A percentile compares a stretch with the other conserved stretches of the same genome.
Evolutionary conservation across 2,113 vertebrate genomes (phyloP).

Genomic region (Arenaria interpres): DNA sequence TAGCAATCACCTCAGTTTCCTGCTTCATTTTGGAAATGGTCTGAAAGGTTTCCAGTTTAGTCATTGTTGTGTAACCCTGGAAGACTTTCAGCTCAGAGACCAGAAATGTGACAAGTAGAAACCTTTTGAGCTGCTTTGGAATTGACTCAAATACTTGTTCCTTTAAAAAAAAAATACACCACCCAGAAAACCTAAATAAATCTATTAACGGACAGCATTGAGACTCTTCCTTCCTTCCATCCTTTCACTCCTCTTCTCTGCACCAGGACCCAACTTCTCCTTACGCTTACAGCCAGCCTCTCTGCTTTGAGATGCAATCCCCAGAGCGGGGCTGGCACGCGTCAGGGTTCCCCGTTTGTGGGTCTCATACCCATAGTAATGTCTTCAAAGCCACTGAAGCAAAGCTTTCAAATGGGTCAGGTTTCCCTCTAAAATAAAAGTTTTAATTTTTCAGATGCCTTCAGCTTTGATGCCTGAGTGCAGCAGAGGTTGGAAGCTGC

Average conservation of each 20-base stretch:
- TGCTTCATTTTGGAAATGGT: neutral
- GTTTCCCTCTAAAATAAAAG: neutral
- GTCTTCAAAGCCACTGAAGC: neutral
- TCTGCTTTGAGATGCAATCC: neutral
- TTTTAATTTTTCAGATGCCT: neutral
- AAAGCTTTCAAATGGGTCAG: neutral
- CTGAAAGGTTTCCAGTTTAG: conserved; percentile 45
- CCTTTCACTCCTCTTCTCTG: neutral
- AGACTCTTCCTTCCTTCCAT: neutral
- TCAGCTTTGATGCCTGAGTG: neutral
- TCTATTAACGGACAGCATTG: neutral
- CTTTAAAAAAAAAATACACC: neutral
- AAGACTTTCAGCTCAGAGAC: conserved; percentile 29
- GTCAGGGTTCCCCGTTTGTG: neutral
- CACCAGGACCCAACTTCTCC: neutral
- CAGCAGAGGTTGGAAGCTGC: neutral
- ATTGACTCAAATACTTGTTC: neutral
- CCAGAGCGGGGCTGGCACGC: no score
- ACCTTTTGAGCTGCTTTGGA: conserved; percentile 12
- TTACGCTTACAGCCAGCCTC: neutral
- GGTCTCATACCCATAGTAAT: neutral
- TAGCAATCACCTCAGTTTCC: conserved; percentile 35
- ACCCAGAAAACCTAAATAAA: neutral
- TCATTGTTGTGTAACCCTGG: conserved; percentile 57
- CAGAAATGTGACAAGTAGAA: conserved; percentile 52